Evolutionary conservation across 2,888 invertebrate genomes (phyloP).

Genomic region (Dryocosmus kuriphilus): DNA sequence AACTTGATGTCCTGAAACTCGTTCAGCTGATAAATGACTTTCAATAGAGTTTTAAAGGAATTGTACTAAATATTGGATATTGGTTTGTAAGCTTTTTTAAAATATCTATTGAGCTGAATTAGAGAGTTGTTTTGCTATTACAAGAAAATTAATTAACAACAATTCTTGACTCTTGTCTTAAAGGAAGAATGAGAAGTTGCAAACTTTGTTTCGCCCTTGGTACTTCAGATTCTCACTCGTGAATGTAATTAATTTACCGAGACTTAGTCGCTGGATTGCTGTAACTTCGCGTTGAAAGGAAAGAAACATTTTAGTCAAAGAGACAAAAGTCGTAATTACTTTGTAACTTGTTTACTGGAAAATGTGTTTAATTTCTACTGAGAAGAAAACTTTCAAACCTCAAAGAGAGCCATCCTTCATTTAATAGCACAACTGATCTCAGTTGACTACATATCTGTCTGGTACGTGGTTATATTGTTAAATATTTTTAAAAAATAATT

Average conservation of each 20-base stretch:
- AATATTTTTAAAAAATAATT: no score
- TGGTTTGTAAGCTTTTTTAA: neutral
- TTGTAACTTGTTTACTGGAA: slow-evolving; percentile 11
- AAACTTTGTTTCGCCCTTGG: neutral
- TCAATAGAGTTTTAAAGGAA: neutral
- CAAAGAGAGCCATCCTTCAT: neutral
- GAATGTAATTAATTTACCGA: slow-evolving; percentile 23
- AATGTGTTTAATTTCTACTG: no score
- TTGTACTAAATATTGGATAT: no score
- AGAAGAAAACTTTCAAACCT: neutral
- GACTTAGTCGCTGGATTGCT: neutral
- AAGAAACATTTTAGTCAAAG: neutral
- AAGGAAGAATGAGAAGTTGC: neutral
- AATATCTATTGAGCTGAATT: neutral
- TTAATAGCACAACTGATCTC: no score
- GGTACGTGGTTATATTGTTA: no score
- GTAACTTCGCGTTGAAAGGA: neutral
- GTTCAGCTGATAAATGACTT: no score
- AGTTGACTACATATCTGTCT: no score
- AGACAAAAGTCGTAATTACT: slow-evolving; percentile 2
- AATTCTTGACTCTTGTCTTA: neutral
- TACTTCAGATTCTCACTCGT: neutral
- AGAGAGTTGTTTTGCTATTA: neutral
- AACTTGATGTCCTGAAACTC: neutral
- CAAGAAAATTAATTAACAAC: neutral